These are phyloP conservation scores for Melanerpes formicivorus DNA, from an alignment of 2,113 vertebrate genomes.

Conservation along the genomic window DNA sequence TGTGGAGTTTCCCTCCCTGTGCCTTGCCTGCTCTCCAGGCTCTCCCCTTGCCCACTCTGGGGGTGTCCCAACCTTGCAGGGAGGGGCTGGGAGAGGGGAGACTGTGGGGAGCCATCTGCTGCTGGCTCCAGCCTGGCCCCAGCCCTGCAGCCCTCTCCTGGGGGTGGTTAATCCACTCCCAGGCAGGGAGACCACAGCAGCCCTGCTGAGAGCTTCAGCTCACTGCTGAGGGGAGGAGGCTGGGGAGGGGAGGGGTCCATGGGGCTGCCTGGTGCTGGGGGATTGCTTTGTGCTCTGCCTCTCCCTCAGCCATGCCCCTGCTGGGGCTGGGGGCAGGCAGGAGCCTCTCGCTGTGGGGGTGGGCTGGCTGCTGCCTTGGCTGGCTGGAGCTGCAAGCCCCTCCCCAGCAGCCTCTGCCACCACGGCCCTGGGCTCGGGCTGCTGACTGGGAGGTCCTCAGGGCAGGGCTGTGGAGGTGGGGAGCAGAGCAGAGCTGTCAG, in stretches of 20 bases:
- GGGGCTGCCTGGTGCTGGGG: constrained; percentile 31
- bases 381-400: constrained; percentile 54
- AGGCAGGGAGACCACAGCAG: constrained; percentile 48
- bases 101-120: background rate
- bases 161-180: background rate
- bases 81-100: background rate
- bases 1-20: background rate
- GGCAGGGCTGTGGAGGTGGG: background rate
- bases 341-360: constrained; percentile 70
- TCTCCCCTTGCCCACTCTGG: background rate
- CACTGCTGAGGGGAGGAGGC: constrained; percentile 21
- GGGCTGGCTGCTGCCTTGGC: background rate
- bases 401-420: constrained; percentile 23
- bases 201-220: constrained; percentile 62
- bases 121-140: background rate
- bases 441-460: constrained; percentile 61
- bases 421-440: constrained; percentile 59
- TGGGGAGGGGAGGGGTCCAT: background rate
- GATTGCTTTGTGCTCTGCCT: background rate
- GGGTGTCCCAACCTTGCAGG: background rate
- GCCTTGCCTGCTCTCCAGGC: background rate
- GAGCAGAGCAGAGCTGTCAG: background rate
- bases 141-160: background rate
- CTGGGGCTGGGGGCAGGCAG: constrained; percentile 58
- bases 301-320: constrained; percentile 27